These are phyloP conservation scores for Omphaloscelis lunosa DNA, from an alignment of 2,888 invertebrate genomes.

Conservation along the genomic window DNA sequence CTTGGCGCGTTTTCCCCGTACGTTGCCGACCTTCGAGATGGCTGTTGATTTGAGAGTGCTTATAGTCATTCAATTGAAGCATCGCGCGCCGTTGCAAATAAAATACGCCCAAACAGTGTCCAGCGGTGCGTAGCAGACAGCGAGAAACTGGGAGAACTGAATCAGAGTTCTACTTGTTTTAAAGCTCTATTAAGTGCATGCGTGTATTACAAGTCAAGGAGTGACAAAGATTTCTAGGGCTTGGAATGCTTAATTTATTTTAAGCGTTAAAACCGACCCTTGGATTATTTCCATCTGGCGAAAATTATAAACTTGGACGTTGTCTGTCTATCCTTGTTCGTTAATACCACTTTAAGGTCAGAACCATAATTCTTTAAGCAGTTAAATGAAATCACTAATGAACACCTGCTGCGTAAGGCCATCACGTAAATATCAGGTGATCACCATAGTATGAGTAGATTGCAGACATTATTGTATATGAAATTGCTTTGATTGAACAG, in stretches of 20 bases:
- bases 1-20: constrained; percentile 72
- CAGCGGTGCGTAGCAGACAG: constrained; percentile 38
- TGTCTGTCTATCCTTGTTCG: constrained; percentile 6
- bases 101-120: constrained; percentile 19
- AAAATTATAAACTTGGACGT: not conserved
- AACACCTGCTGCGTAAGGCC: constrained; percentile 23
- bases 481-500: constrained; percentile 21
- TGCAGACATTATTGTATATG: constrained; percentile 10
- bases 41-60: constrained; percentile 63
- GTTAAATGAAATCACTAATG: constrained; percentile 34
- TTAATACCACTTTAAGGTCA: constrained; percentile 7
- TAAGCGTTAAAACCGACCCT: not conserved
- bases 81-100: constrained; percentile 23
- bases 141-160: constrained; percentile 15
- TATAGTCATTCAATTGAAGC: constrained; percentile 48
- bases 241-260: constrained; percentile 17
- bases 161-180: constrained; percentile 32
- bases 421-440: constrained; percentile 32
- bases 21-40: constrained; percentile 70
- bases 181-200: constrained; percentile 34
- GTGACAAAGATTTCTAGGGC: constrained; percentile 22
- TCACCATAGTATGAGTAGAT: constrained; percentile 36
- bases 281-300: not conserved
- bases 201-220: constrained; percentile 13
- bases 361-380: constrained; percentile 15